A percentile compares a stretch with the other conserved stretches of the same genome.
Evolutionary conservation across 2,113 vertebrate genomes (phyloP).

Genomic region (Dendropsophus ebraccatus): DNA sequence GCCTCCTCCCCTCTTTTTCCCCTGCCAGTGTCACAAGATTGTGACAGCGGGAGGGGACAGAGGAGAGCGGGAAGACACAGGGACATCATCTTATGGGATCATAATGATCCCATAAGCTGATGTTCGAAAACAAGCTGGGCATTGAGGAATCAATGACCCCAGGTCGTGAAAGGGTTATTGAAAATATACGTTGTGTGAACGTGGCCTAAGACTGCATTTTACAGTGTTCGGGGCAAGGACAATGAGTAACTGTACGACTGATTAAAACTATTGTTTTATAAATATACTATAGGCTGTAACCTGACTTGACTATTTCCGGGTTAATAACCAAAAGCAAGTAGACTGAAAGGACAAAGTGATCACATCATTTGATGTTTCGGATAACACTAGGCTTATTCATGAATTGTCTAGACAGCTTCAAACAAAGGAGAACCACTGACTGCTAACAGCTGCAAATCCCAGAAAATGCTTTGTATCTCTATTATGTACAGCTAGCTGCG

Average conservation of each 20-base stretch:
- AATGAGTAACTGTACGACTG: background rate
- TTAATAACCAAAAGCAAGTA: conserved; percentile 19
- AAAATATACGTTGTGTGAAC: no score
- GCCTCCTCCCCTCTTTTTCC: no score
- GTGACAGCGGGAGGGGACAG: no score
- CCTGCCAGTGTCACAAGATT: no score
- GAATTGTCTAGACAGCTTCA: conserved; percentile 42
- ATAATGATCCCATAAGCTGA: no score
- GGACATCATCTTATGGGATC: no score
- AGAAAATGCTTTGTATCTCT: background rate
- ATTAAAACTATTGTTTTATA: background rate
- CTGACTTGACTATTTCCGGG: background rate
- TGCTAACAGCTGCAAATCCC: conserved; percentile 50
- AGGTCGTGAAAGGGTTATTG: no score
- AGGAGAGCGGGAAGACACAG: no score
- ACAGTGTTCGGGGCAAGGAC: background rate
- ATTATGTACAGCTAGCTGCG: background rate
- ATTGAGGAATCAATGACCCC: no score
- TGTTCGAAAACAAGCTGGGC: no score
- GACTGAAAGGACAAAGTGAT: conserved; percentile 2
- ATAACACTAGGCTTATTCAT: conserved; percentile 52
- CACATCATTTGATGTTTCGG: conserved; percentile 39
- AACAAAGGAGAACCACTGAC: conserved; percentile 45
- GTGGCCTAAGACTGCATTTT: background rate
- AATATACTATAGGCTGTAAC: background rate